Percentiles rank a stretch among this genome's conserved stretches.
These are phyloP conservation scores for Sebastolobus alascanus DNA, from an alignment of 2,797 vertebrate species.

Conservation along the genomic window DNA sequence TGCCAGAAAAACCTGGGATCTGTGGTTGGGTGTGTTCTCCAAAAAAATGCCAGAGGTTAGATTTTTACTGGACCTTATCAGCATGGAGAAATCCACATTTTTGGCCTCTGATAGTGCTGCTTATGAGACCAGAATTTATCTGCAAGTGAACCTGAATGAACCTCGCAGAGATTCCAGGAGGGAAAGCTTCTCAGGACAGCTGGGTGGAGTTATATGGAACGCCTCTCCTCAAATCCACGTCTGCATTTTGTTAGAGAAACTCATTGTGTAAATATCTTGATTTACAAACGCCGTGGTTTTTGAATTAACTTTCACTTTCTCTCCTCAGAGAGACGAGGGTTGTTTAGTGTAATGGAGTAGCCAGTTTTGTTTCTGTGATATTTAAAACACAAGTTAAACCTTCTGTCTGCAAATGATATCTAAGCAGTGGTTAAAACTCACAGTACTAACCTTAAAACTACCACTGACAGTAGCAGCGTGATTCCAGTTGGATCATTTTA, in stretches of 20 bases:
- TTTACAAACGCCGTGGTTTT: slow-evolving; percentile 50
- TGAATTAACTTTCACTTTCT: slow-evolving; percentile 40
- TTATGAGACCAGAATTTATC: slow-evolving; percentile 57
- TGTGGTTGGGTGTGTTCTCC: slow-evolving; percentile 8
- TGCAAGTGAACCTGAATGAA: slow-evolving; percentile 78
- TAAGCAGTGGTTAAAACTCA: slow-evolving; percentile 10
- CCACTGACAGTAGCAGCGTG: background rate
- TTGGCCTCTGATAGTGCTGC: slow-evolving; percentile 26
- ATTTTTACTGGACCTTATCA: slow-evolving; percentile 43
- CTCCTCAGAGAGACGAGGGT: background rate
- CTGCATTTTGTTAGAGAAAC: slow-evolving; percentile 73
- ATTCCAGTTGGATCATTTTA: background rate
- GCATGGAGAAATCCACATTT: slow-evolving; percentile 23
- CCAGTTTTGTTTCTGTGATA: background rate
- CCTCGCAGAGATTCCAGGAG: slow-evolving; percentile 61
- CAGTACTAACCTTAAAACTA: slow-evolving; percentile 3
- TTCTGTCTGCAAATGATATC: slow-evolving; percentile 1
- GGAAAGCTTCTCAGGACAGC: slow-evolving; percentile 69
- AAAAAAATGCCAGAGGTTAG: slow-evolving; percentile 16
- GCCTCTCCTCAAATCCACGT: slow-evolving; percentile 73
- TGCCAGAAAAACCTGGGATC: slow-evolving; percentile 9
- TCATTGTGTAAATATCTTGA: slow-evolving; percentile 66
- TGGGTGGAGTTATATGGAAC: slow-evolving; percentile 75
- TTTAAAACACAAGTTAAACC: background rate
- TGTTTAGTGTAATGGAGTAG: background rate